Evolutionary conservation across 2,113 vertebrate species (phyloP).

Genomic region (Phalacrocorax carbo): DNA sequence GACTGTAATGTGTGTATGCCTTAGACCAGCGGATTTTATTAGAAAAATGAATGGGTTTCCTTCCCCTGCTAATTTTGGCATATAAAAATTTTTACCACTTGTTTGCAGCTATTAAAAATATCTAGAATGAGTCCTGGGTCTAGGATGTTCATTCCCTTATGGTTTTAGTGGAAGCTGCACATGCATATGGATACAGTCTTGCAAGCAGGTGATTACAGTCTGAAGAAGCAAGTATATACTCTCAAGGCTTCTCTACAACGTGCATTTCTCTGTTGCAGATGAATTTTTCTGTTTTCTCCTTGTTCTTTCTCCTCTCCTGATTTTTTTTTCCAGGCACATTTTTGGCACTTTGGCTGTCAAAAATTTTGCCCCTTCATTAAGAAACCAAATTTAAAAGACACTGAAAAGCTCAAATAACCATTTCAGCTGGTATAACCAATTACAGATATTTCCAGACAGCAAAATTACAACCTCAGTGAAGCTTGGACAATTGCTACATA

Average conservation of each 20-base stretch:
- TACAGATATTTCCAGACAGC: slow-evolving; percentile 26
- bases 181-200: neutral
- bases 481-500: slow-evolving; percentile 35
- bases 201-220: neutral
- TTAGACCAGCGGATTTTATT: neutral
- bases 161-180: neutral
- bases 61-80: neutral
- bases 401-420: neutral
- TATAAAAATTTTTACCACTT: neutral
- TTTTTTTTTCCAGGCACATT: neutral
- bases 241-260: too few relatives aligned
- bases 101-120: neutral
- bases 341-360: neutral
- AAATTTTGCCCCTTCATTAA: slow-evolving; percentile 11
- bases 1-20: neutral
- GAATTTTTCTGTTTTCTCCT: neutral
- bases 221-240: neutral
- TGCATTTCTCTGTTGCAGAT: neutral
- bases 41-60: neutral
- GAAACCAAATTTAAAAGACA: slow-evolving; percentile 1
- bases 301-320: neutral
- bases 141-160: neutral
- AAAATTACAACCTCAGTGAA: slow-evolving; percentile 14
- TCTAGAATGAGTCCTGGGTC: neutral
- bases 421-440: slow-evolving; percentile 32